Percentiles rank a stretch among this genome's conserved stretches.
phyloP scores from a whole-genome alignment of 1,140 invertebrate genomes.

The Drosophila mauritiana region DNA sequence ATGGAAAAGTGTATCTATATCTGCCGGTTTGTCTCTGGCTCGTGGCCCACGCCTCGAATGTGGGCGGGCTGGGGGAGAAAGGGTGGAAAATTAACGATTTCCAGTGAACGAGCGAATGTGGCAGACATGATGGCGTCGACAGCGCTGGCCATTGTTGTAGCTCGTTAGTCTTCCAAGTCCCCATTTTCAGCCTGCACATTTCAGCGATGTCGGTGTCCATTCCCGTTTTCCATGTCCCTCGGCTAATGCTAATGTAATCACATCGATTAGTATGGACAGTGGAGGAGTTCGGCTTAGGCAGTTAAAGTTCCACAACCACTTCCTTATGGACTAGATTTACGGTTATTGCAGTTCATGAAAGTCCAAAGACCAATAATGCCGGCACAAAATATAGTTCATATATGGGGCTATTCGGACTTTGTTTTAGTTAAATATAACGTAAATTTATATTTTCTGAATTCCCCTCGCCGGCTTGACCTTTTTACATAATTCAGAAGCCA shows the following conservation, averaged over 20 bases:
- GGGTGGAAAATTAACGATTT: constrained; percentile 46
- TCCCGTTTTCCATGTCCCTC: constrained; percentile 19
- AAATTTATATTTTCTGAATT: not conserved
- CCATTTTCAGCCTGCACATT: not conserved
- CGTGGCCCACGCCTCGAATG: constrained; percentile 22
- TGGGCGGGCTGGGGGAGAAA: not conserved
- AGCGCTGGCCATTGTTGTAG: constrained; percentile 32
- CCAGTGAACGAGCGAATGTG: constrained; percentile 25
- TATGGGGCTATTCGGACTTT: not conserved
- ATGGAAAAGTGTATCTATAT: constrained; percentile 37
- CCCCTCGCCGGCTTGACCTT: not conserved
- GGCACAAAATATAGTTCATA: not conserved
- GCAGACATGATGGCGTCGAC: constrained; percentile 55
- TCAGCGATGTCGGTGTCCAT: constrained; percentile 14
- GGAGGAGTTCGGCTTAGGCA: constrained; percentile 3
- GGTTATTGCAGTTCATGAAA: constrained; percentile 53
- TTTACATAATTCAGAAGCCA: not conserved
- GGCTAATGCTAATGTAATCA: constrained; percentile 64
- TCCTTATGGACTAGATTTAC: constrained; percentile 39
- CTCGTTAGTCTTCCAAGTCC: constrained; percentile 18
- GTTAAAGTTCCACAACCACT: constrained; percentile 18
- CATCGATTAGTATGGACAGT: constrained; percentile 57
- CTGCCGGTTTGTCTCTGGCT: constrained; percentile 19
- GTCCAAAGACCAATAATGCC: not conserved
- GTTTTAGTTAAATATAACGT: no score